Evolutionary conservation across 2,888 invertebrate species (phyloP).

Genomic region (Automeris io): DNA sequence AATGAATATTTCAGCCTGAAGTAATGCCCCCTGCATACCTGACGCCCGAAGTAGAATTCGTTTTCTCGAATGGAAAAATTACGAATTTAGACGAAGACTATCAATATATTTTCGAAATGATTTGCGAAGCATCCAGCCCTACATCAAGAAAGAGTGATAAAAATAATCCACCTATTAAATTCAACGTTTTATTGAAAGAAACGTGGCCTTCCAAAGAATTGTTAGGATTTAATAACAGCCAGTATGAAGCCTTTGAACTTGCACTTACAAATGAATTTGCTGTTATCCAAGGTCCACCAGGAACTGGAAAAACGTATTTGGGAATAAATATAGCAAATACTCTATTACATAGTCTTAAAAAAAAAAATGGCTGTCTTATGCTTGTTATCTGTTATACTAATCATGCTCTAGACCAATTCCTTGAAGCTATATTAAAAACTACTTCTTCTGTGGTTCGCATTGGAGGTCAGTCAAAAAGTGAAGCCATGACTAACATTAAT

Average conservation of each 20-base stretch:
- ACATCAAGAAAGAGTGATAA: too few relatives aligned
- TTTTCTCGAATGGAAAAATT: slow-evolving; percentile 8
- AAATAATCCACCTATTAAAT: slow-evolving; percentile 11
- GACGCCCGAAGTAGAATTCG: slow-evolving; percentile 16
- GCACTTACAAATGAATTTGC: slow-evolving; percentile 83
- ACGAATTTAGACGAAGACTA: neutral
- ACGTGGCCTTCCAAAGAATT: slow-evolving; percentile 65
- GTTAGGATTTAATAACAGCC: slow-evolving; percentile 79
- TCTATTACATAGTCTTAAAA: slow-evolving; percentile 75
- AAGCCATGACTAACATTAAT: slow-evolving; percentile 54
- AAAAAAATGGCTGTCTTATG: slow-evolving; percentile 60
- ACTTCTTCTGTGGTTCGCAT: slow-evolving; percentile 80
- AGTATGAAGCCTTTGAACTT: slow-evolving; percentile 79
- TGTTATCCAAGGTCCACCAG: slow-evolving; percentile 91
- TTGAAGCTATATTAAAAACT: slow-evolving; percentile 80
- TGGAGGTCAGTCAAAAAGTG: slow-evolving; percentile 81
- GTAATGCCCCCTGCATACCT: slow-evolving; percentile 37
- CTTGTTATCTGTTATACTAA: slow-evolving; percentile 90
- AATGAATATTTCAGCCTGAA: slow-evolving; percentile 31
- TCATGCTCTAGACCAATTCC: slow-evolving; percentile 90
- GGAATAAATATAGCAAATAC: slow-evolving; percentile 83
- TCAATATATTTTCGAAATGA: too few relatives aligned
- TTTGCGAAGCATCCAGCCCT: too few relatives aligned
- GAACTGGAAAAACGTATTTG: slow-evolving; percentile 90
- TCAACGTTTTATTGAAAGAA: slow-evolving; percentile 33